phyloP scores from a whole-genome alignment of 2,113 vertebrate genomes.

The Burhinus oedicnemus region DNA sequence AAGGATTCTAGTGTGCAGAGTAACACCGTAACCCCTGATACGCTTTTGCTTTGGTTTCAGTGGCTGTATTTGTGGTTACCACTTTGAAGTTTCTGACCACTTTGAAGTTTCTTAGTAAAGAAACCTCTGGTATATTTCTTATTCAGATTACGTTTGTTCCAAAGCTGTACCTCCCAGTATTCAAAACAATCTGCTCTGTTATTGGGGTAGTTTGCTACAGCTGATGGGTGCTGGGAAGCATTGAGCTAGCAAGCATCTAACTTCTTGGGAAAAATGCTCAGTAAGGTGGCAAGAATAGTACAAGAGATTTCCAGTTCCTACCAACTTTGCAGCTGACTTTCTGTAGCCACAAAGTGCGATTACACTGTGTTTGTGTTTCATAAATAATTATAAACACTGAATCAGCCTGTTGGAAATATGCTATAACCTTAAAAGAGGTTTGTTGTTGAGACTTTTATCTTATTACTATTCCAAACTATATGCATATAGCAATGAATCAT shows the following conservation, averaged over 20 bases:
- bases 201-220: background rate
- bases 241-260: background rate
- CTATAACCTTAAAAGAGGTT: background rate
- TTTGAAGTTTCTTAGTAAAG: background rate
- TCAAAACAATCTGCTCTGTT: background rate
- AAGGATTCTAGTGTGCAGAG: background rate
- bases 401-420: background rate
- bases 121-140: background rate
- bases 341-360: background rate
- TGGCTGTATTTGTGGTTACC: background rate
- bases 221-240: background rate
- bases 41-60: background rate
- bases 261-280: background rate
- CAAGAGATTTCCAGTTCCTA: background rate
- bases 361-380: background rate
- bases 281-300: background rate
- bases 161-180: background rate
- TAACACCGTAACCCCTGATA: accelerated
- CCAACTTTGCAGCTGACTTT: background rate
- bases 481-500: too few relatives aligned
- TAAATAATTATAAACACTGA: background rate
- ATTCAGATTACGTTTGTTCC: background rate
- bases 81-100: background rate
- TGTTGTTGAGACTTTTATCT: background rate
- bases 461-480: background rate